Conservation (phyloP, 2,888 invertebrate species). For the Oscheius myriophilus region DNA sequence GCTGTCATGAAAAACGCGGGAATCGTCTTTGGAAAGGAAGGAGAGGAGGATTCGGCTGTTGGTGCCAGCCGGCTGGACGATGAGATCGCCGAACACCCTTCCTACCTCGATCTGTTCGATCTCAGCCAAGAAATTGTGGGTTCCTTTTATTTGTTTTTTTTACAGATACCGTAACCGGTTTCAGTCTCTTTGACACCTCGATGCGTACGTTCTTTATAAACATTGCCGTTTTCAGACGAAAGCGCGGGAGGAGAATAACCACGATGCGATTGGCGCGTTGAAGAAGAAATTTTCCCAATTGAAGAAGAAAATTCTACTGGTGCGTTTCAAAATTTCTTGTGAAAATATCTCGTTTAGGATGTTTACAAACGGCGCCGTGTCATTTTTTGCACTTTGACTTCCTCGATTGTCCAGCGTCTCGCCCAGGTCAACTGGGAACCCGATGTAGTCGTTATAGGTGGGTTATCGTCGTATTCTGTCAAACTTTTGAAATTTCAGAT, state of each 20-base stretch:
- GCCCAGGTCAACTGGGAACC: slow-evolving; percentile 35
- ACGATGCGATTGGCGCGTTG: neutral
- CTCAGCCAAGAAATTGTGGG: slow-evolving; percentile 9
- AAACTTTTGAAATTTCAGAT: slow-evolving; percentile 32
- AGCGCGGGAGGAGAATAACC: neutral
- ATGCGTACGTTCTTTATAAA: too few relatives aligned
- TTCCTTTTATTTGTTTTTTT: neutral
- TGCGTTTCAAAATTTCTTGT: neutral
- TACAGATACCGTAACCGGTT: too few relatives aligned
- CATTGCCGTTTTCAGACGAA: neutral
- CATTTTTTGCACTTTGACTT: slow-evolving; percentile 41
- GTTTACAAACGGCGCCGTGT: slow-evolving; percentile 15
- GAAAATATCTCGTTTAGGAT: slow-evolving; percentile 6
- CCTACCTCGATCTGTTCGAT: neutral
- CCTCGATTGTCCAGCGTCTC: slow-evolving; percentile 34
- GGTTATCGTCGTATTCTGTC: neutral
- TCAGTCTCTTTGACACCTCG: too few relatives aligned
- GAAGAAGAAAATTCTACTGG: slow-evolving; percentile 8
- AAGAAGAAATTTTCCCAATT: neutral
- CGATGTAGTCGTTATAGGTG: slow-evolving; percentile 47
- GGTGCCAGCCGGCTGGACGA: neutral
- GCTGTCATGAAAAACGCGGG: neutral
- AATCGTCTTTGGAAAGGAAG: neutral
- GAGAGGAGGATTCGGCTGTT: neutral
- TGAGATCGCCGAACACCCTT: slow-evolving; percentile 6